Evolutionary conservation across 2,113 vertebrate genomes (phyloP).

Genomic region (Pelobates fuscus): DNA sequence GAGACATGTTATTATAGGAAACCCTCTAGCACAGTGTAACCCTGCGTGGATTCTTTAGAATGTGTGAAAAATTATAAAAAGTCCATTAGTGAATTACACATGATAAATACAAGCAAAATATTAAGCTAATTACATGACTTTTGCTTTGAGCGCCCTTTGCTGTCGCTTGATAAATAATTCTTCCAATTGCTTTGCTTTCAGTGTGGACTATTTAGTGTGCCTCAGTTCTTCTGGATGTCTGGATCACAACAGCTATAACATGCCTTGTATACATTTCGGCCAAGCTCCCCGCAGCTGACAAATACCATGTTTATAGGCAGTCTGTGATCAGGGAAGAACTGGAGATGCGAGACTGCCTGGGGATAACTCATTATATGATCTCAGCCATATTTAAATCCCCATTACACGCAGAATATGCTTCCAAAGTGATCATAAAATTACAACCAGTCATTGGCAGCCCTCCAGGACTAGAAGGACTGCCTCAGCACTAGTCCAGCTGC

Average conservation of each 20-base stretch:
- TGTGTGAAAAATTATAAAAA: constrained; percentile 15
- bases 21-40: constrained; percentile 11
- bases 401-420: constrained; percentile 63
- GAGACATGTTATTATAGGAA: constrained; percentile 2
- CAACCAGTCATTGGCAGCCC: constrained; percentile 66
- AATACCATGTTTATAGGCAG: constrained; percentile 37
- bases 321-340: constrained; percentile 28
- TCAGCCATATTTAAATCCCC: constrained; percentile 62
- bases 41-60: neutral
- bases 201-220: constrained; percentile 20
- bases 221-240: neutral
- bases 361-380: constrained; percentile 60
- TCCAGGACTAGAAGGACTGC: constrained; percentile 67
- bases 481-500: constrained; percentile 61
- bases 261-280: constrained; percentile 8
- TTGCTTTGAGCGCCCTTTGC: constrained; percentile 5
- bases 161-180: constrained; percentile 31
- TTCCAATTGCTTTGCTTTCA: constrained; percentile 1
- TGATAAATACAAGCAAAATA: constrained; percentile 20
- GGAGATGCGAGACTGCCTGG: constrained; percentile 33
- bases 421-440: constrained; percentile 67
- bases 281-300: constrained; percentile 44
- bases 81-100: constrained; percentile 8
- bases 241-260: neutral
- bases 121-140: constrained; percentile 25